A percentile compares a stretch with the other conserved stretches of the same genome.
phyloP scores from a whole-genome alignment of 2,113 vertebrate genomes.

The Trogon surrucura region DNA sequence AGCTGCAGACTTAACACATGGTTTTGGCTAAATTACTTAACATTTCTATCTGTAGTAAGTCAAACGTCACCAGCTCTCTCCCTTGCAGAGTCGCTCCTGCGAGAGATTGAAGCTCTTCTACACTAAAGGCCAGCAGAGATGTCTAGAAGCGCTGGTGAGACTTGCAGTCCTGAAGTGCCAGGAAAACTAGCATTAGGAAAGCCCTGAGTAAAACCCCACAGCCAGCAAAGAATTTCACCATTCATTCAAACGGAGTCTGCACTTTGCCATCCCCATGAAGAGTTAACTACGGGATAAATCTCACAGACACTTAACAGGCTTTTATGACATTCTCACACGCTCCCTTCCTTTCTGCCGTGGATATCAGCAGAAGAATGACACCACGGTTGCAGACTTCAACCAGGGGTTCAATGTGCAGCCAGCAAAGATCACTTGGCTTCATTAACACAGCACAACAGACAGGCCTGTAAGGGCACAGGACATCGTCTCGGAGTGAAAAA shows the following conservation, averaged over 20 bases:
- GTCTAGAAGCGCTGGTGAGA: neutral
- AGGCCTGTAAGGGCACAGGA: neutral
- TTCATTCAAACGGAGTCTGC: fast-evolving
- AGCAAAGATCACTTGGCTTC: neutral
- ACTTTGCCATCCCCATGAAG: neutral
- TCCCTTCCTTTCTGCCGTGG: neutral
- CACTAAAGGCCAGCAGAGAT: neutral
- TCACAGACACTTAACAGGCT: neutral
- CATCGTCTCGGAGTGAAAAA: neutral
- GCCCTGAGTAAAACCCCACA: neutral
- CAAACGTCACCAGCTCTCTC: neutral
- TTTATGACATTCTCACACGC: neutral
- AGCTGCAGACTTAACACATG: neutral
- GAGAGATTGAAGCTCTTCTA: neutral
- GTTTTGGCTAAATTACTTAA: neutral
- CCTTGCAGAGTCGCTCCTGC: neutral
- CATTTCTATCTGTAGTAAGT: neutral
- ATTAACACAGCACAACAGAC: neutral
- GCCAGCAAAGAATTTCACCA: neutral
- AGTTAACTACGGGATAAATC: neutral
- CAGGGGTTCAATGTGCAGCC: neutral
- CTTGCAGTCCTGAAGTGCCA: neutral
- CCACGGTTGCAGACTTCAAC: neutral
- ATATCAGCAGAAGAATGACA: neutral
- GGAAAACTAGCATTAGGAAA: neutral